Percentiles rank a stretch among this genome's conserved stretches.
phyloP scores from a whole-genome alignment of 2,797 vertebrate species.

The Rhinichthys osculus region DNA sequence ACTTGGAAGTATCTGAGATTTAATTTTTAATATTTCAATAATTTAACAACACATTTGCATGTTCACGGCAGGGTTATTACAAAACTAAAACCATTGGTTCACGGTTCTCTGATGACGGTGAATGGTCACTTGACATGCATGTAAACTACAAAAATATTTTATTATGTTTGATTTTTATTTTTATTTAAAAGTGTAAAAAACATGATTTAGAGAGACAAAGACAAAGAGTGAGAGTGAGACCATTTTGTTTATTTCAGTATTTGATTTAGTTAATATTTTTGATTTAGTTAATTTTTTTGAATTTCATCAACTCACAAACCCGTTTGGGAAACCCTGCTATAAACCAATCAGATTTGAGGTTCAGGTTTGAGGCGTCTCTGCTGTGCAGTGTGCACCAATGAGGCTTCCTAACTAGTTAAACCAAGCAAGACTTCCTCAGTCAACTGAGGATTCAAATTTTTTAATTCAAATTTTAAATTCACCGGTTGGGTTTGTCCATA shows the following conservation, averaged over 20 bases:
- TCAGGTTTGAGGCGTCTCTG: not conserved
- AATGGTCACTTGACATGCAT: not conserved
- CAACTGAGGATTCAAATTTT: not conserved
- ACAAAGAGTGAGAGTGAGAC: not conserved
- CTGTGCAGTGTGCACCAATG: not conserved
- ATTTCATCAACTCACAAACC: not conserved
- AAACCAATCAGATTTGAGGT: not conserved
- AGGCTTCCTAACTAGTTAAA: not conserved
- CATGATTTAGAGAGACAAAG: no score
- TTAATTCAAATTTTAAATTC: no score
- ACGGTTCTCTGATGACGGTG: not conserved
- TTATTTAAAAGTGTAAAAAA: no score
- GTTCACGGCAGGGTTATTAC: not conserved
- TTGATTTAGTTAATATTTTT: not conserved
- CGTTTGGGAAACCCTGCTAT: not conserved
- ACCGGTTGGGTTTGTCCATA: no score
- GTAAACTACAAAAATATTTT: not conserved
- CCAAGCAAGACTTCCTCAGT: not conserved
- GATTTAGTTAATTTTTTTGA: not conserved
- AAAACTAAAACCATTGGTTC: not conserved
- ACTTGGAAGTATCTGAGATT: not conserved
- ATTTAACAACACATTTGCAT: not conserved
- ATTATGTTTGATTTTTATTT: not conserved
- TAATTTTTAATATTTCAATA: not conserved
- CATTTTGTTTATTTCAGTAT: not conserved